These are phyloP conservation scores for Microplitis deprimator DNA, from an alignment of 2,888 invertebrate genomes.

Conservation along the genomic window DNA sequence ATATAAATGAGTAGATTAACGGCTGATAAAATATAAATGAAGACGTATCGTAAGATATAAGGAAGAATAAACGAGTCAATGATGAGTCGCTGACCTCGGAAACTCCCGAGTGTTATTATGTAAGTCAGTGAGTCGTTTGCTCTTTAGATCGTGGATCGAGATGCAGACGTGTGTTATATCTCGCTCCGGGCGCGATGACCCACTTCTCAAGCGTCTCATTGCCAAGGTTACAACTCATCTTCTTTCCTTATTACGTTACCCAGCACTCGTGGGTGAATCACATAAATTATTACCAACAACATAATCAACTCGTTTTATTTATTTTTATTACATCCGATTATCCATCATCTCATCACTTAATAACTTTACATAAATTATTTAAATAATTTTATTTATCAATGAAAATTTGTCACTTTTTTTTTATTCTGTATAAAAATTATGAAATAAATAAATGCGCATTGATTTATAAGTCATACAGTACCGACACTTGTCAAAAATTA, in stretches of 20 bases:
- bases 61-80: conserved; percentile 26
- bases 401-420: too few relatives aligned
- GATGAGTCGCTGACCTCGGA: conserved; percentile 55
- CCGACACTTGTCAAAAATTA: conserved; percentile 23
- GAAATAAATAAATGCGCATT: background rate
- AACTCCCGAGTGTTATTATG: conserved; percentile 46
- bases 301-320: background rate
- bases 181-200: conserved; percentile 48
- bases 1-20: conserved; percentile 14
- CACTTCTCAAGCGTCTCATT: conserved; percentile 50
- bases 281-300: conserved; percentile 6
- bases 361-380: background rate
- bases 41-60: conserved; percentile 32
- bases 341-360: background rate
- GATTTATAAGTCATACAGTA: background rate
- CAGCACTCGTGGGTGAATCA: conserved; percentile 46
- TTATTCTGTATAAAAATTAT: background rate
- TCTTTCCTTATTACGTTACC: conserved; percentile 46
- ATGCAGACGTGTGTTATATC: conserved; percentile 50
- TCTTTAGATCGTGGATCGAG: conserved; percentile 53
- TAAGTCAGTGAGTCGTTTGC: conserved; percentile 43
- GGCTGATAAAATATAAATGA: conserved; percentile 2
- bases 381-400: background rate
- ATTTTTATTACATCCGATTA: background rate
- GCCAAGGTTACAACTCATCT: conserved; percentile 62